phyloP scores from a whole-genome alignment of 2,888 invertebrate genomes.

The Drosophila maculinotata region DNA sequence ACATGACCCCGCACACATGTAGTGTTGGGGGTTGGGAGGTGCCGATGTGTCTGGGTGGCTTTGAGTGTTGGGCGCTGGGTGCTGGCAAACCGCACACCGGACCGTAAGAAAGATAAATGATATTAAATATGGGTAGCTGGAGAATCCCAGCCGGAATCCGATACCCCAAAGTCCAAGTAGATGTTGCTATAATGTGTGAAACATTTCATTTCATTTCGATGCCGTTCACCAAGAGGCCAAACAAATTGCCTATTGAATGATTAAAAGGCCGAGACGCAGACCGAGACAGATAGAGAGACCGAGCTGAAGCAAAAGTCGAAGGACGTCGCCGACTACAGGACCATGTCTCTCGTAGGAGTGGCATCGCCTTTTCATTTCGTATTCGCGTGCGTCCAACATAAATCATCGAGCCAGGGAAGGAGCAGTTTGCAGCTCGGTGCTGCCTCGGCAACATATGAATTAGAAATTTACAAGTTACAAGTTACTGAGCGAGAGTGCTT shows the following conservation, averaged over 20 bases:
- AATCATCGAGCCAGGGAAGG: constrained; percentile 58
- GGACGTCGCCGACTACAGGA: constrained; percentile 20
- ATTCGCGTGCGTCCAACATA: constrained; percentile 70
- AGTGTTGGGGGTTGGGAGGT: background rate
- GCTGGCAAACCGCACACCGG: constrained; percentile 61
- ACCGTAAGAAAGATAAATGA: constrained; percentile 77
- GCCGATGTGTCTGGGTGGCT: background rate
- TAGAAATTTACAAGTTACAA: constrained; percentile 73
- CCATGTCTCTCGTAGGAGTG: constrained; percentile 34
- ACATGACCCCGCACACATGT: constrained; percentile 36
- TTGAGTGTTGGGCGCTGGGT: background rate
- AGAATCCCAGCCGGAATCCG: constrained; percentile 11
- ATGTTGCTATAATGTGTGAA: constrained; percentile 61
- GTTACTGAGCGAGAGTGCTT: constrained; percentile 12
- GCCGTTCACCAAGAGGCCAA: constrained; percentile 37
- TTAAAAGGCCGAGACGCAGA: constrained; percentile 55
- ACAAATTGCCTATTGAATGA: constrained; percentile 82
- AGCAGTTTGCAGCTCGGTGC: constrained; percentile 4
- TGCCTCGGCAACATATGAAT: constrained; percentile 73
- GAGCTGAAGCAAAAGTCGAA: constrained; percentile 14
- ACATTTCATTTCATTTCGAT: constrained; percentile 69
- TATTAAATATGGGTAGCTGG: constrained; percentile 71
- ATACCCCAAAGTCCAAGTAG: constrained; percentile 23
- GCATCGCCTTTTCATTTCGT: constrained; percentile 59
- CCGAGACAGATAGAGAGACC: too few relatives aligned